phyloP scores from a whole-genome alignment of 2,797 vertebrate species.

The Fistularia commersonii region DNA sequence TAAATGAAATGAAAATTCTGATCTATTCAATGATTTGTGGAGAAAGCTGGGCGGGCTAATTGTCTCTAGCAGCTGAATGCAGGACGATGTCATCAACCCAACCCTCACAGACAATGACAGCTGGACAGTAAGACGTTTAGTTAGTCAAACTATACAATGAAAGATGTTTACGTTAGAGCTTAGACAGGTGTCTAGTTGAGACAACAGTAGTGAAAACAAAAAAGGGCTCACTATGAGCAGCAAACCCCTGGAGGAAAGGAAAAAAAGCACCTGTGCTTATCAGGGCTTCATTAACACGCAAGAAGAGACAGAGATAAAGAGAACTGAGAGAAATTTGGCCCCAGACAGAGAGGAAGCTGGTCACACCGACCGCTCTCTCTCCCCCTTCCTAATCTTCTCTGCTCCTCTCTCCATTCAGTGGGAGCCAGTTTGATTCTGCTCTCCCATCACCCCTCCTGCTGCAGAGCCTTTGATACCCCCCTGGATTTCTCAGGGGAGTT shows the following conservation, averaged over 20 bases:
- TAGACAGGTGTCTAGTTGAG: not conserved
- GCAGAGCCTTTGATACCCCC: conserved; percentile 39
- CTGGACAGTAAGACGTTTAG: conserved; percentile 1
- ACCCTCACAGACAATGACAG: not conserved
- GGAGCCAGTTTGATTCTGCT: conserved; percentile 23
- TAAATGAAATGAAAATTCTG: too few species aligned
- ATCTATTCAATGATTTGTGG: not conserved
- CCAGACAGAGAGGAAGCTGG: conserved; percentile 18
- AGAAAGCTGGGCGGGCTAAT: not conserved
- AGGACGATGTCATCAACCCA: not conserved
- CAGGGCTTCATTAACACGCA: conserved; percentile 31
- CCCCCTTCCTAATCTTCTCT: not conserved
- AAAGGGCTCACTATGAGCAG: too few species aligned
- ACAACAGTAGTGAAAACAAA: too few species aligned
- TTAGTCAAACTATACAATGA: not conserved
- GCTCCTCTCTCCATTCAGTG: conserved; percentile 9
- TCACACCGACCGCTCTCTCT: conserved; percentile 19
- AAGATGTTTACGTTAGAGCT: not conserved
- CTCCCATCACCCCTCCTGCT: conserved; percentile 2
- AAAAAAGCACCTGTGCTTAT: conserved; percentile 55
- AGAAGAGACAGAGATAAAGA: conserved; percentile 12
- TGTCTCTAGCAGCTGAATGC: not conserved
- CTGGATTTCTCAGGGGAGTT: conserved; percentile 2
- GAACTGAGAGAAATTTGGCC: conserved; percentile 34
- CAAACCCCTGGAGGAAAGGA: conserved; percentile 24